Conservation (phyloP, 1,140 invertebrate genomes). For the Zaprionus ghesquierei region DNA sequence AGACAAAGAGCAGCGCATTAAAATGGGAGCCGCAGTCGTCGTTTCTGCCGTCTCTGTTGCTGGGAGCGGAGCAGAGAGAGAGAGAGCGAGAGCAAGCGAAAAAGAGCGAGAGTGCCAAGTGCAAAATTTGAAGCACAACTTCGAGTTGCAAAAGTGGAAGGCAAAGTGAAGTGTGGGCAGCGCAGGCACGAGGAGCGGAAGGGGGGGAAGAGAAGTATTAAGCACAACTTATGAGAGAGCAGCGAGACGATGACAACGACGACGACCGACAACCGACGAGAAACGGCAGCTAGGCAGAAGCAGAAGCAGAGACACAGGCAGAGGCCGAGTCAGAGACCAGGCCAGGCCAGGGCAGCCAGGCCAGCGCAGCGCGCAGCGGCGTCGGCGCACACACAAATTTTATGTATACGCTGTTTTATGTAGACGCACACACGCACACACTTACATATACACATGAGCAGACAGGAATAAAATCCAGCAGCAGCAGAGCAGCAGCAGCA, state of each 20-base stretch:
- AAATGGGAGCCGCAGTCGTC: constrained; percentile 38
- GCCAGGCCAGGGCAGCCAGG: constrained; percentile 35
- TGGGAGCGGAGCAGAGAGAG: constrained; percentile 22
- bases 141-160: constrained; percentile 27
- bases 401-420: constrained; percentile 77
- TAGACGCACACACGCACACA: constrained; percentile 41
- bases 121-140: constrained; percentile 78
- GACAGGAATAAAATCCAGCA: constrained; percentile 61
- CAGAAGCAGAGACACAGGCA: constrained; percentile 34
- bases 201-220: constrained; percentile 36
- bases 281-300: constrained; percentile 44
- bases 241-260: constrained; percentile 12
- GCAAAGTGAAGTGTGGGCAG: constrained; percentile 19
- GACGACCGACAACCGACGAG: constrained; percentile 15
- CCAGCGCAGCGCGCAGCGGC: constrained; percentile 42
- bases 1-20: constrained; percentile 66
- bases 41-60: background rate
- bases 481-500: constrained; percentile 27
- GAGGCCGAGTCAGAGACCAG: constrained; percentile 8
- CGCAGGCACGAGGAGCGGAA: background rate
- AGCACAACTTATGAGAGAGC: constrained; percentile 54
- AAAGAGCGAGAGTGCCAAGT: constrained; percentile 65
- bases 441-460: constrained; percentile 17
- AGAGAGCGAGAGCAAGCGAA: constrained; percentile 30
- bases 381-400: constrained; percentile 80